phyloP scores from a whole-genome alignment of 2,888 invertebrate genomes.

The Strigamia crassipes region DNA sequence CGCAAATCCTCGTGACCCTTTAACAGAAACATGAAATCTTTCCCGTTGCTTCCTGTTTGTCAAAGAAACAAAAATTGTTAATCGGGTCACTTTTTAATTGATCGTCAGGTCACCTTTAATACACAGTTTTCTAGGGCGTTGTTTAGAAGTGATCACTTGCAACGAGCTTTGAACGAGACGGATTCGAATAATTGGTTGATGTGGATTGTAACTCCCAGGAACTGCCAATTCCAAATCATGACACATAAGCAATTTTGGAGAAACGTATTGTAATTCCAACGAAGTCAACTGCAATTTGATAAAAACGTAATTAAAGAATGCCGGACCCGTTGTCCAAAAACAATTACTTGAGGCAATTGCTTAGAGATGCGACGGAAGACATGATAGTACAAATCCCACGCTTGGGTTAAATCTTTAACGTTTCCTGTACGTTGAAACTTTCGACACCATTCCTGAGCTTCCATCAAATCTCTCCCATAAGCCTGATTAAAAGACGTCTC shows the following conservation, averaged over 20 bases:
- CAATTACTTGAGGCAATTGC: constrained; percentile 73
- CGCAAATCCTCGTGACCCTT: constrained; percentile 99
- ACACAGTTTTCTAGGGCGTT: constrained; percentile 91
- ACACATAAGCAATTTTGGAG: constrained; percentile 76
- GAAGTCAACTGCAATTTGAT: constrained; percentile 70
- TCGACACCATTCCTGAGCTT: constrained; percentile 95
- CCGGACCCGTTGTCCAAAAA: background rate
- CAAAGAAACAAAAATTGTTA: constrained; percentile 44
- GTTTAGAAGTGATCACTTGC: constrained; percentile 97
- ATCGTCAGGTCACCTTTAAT: constrained; percentile 67
- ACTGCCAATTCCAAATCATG: constrained; percentile 94
- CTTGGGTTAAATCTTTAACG: constrained; percentile 91
- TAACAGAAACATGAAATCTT: constrained; percentile 96
- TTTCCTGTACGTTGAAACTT: constrained; percentile 75
- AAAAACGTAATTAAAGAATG: background rate
- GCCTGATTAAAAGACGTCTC: constrained; percentile 97
- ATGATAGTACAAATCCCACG: constrained; percentile 99
- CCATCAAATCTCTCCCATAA: constrained; percentile 89
- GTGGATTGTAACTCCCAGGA: constrained; percentile 96
- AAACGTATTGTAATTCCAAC: constrained; percentile 91
- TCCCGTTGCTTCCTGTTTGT: constrained; percentile 85
- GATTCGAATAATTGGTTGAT: constrained; percentile 84
- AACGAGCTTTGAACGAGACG: constrained; percentile 87
- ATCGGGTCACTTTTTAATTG: background rate
- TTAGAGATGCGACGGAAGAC: constrained; percentile 95